Percentiles rank a stretch among this genome's conserved stretches.
Conservation (phyloP, 1,140 invertebrate genomes). For the Halesus radiatus region DNA sequence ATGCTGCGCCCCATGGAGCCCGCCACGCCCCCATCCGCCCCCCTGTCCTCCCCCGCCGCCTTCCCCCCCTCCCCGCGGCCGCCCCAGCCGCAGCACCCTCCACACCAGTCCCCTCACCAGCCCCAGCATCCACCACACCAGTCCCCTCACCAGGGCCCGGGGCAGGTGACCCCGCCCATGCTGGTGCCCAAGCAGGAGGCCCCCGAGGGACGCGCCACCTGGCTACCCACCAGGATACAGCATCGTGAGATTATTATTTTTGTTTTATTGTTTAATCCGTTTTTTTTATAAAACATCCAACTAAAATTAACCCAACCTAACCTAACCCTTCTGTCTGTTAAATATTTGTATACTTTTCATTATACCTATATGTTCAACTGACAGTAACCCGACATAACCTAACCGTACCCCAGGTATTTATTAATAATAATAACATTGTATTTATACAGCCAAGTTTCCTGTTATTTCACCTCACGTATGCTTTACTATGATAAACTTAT, state of each 20-base stretch:
- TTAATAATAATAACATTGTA: too few relatives aligned
- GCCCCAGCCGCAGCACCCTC: neutral
- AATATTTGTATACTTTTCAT: too few relatives aligned
- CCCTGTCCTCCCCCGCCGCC: neutral
- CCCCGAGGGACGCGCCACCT: conserved; percentile 67
- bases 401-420: too few relatives aligned
- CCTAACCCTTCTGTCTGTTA: too few relatives aligned
- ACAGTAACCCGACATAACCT: too few relatives aligned
- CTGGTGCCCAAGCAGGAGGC: conserved; percentile 67
- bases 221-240: conserved; percentile 74
- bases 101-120: conserved; percentile 49
- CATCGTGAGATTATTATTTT: conserved; percentile 72
- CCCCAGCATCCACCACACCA: conserved; percentile 52
- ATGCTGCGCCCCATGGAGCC: conserved; percentile 19
- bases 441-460: too few relatives aligned
- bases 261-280: conserved; percentile 62
- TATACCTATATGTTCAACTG: too few relatives aligned
- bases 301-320: too few relatives aligned
- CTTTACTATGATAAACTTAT: too few relatives aligned
- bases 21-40: neutral
- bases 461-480: too few relatives aligned
- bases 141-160: conserved; percentile 58
- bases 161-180: conserved; percentile 57
- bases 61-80: neutral
- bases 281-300: conserved; percentile 28